These are phyloP conservation scores for Misgurnus mizolepis DNA, from an alignment of 2,113 vertebrate species.

Conservation along the genomic window DNA sequence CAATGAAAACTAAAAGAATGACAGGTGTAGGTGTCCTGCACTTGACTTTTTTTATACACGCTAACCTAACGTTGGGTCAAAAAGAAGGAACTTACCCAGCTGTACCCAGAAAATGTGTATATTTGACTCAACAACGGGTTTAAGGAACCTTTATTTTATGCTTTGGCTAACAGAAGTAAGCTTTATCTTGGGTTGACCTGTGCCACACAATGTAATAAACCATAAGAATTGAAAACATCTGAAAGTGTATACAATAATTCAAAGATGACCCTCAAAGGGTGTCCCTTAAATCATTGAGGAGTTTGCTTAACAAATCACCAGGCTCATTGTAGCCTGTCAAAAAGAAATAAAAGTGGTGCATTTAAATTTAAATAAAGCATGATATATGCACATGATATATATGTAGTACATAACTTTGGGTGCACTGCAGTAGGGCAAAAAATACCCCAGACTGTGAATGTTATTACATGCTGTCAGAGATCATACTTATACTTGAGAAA, in stretches of 20 bases:
- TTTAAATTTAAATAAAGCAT: background rate
- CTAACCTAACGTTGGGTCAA: no score
- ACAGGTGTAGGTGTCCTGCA: background rate
- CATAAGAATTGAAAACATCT: background rate
- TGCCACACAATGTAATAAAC: background rate
- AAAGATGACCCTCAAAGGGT: conserved; percentile 3
- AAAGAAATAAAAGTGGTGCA: background rate
- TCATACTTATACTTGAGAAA: no score
- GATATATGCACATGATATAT: background rate
- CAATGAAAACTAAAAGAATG: background rate
- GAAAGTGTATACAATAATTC: background rate
- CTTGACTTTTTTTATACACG: background rate
- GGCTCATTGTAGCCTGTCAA: no score
- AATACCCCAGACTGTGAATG: no score
- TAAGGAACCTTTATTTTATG: no score
- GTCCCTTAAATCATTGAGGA: background rate
- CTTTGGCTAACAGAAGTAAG: background rate
- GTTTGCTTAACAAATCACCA: background rate
- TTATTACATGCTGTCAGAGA: no score
- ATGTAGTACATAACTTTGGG: no score
- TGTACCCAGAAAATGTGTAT: no score
- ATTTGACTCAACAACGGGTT: no score
- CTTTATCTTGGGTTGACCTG: background rate
- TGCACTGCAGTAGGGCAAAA: no score
- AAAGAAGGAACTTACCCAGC: no score